Base-by-base conservation (phyloP, 2,113 vertebrate species). In the Cyprinodon brontotheroides region DNA sequence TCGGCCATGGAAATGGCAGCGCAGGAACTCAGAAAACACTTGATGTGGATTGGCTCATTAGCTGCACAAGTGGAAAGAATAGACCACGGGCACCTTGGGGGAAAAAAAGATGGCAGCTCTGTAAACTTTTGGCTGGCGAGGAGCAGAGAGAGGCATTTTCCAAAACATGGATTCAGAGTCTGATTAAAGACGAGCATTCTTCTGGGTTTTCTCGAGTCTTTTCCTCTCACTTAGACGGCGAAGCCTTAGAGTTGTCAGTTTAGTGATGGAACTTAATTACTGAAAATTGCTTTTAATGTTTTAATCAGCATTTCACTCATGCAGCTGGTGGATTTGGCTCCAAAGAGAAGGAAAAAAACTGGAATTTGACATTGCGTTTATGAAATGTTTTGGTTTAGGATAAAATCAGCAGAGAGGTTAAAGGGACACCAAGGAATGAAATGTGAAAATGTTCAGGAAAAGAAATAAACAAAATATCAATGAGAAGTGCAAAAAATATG, bases 21-120 rank as follows among this genome's bases (percentile, higher is more conserved):
- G 68, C 81, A 71, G 81, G 74, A 71, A 78, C 79, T 61, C 71
- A 70, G 43, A 77, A 53, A 9, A 78, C 82, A 87, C 87, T 88
- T 74, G 78, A 90, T 77, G 83, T 81, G 80, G 81, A 87, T 84
- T 73, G 89, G 87, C 86, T 91, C 86, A 88, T 90, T 89, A 88
- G 66, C 68, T 9, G 65, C 82, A 88, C 70, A 70, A 88, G 83
- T 64, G 84, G 80, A 65, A 75, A 80, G 82, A 74, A 72, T 60
- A 45, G 77, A 4, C 73, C 39, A 78, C 80, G 29, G 75, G 72
- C 77, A 82, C 87, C 89, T 74, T 45, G 79, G 86, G 86, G 84
- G 47, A 74, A 78, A 77, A 78, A 74, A 81, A 83, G 39, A 71
- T 69, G 82, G 69, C 72, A 47, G 60, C 79, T 75, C 65, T 11